Percentiles rank a stretch among this genome's conserved stretches.
Evolutionary conservation across 2,888 invertebrate genomes (phyloP).

Genomic region (Drosophila niveifrons): DNA sequence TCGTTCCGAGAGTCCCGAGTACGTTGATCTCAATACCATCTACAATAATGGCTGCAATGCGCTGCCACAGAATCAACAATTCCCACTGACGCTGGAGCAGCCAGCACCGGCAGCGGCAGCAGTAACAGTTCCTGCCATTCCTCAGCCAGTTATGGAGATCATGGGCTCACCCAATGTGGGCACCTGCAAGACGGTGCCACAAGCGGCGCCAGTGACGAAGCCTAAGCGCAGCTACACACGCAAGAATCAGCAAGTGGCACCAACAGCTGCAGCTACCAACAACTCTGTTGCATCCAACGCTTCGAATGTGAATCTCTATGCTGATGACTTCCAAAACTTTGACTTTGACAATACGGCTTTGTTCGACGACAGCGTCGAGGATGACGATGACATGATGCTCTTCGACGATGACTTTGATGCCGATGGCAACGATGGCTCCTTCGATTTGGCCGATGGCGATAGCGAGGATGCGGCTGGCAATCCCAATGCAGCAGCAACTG

Average conservation of each 20-base stretch:
- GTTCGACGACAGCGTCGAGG: constrained; percentile 84
- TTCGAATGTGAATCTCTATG: constrained; percentile 61
- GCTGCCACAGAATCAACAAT: constrained; percentile 56
- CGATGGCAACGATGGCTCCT: constrained; percentile 75
- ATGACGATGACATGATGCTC: constrained; percentile 83
- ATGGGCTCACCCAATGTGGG: constrained; percentile 84
- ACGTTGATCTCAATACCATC: constrained; percentile 84
- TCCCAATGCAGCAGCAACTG: constrained; percentile 30
- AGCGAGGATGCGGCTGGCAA: constrained; percentile 62
- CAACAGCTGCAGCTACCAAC: constrained; percentile 10
- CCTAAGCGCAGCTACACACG: constrained; percentile 82
- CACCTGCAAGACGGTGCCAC: constrained; percentile 77
- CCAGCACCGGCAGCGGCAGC: constrained; percentile 3
- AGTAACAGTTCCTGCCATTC: background rate
- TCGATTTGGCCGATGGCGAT: constrained; percentile 75
- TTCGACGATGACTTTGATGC: constrained; percentile 81
- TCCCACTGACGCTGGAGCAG: constrained; percentile 45
- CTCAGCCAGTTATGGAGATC: constrained; percentile 49
- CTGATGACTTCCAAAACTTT: constrained; percentile 81
- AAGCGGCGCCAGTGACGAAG: constrained; percentile 49
- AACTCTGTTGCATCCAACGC: constrained; percentile 29
- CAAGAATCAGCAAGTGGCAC: constrained; percentile 60
- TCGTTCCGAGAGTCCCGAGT: constrained; percentile 85
- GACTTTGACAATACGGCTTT: constrained; percentile 83
- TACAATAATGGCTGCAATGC: constrained; percentile 73